A percentile compares a stretch with the other conserved stretches of the same genome.
These are phyloP conservation scores for Acanthurus tractus DNA, from an alignment of 2,797 vertebrate genomes.

Conservation along the genomic window DNA sequence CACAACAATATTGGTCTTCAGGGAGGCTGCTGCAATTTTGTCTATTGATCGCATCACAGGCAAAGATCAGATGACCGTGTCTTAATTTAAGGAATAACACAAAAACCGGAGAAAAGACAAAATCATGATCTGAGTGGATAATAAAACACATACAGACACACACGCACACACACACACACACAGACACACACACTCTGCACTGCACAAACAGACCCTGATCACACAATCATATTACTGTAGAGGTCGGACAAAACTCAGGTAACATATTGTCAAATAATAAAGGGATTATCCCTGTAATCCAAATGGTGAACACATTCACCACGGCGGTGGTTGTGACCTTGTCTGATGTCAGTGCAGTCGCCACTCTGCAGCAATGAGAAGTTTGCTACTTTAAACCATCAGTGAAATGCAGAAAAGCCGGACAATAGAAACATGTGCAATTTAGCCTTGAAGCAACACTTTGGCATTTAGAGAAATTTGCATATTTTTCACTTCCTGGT, in stretches of 20 bases:
- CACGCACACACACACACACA: neutral
- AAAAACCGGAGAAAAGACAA: conserved; percentile 57
- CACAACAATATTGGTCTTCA: conserved; percentile 80
- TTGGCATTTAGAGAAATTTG: neutral
- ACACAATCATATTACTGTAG: conserved; percentile 51
- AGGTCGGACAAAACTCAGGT: conserved; percentile 68
- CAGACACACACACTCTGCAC: neutral
- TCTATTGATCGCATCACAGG: conserved; percentile 79
- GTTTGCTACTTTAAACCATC: conserved; percentile 17
- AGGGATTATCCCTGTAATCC: conserved; percentile 83
- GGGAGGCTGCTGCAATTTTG: conserved; percentile 79
- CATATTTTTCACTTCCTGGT: conserved; percentile 8
- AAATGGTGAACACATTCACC: conserved; percentile 65
- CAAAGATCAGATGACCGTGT: conserved; percentile 71
- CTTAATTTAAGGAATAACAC: conserved; percentile 67
- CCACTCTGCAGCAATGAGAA: neutral
- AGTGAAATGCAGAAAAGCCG: conserved; percentile 36
- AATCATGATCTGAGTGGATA: conserved; percentile 38
- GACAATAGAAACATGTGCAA: conserved; percentile 14
- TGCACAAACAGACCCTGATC: conserved; percentile 20
- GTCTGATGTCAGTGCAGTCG: conserved; percentile 49
- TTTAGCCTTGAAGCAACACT: conserved; percentile 16
- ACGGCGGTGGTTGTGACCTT: conserved; percentile 70
- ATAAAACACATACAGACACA: neutral
- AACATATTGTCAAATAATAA: conserved; percentile 78